Evolutionary conservation across 2,888 invertebrate genomes (phyloP).

Genomic region (Dryadula phaetusa): DNA sequence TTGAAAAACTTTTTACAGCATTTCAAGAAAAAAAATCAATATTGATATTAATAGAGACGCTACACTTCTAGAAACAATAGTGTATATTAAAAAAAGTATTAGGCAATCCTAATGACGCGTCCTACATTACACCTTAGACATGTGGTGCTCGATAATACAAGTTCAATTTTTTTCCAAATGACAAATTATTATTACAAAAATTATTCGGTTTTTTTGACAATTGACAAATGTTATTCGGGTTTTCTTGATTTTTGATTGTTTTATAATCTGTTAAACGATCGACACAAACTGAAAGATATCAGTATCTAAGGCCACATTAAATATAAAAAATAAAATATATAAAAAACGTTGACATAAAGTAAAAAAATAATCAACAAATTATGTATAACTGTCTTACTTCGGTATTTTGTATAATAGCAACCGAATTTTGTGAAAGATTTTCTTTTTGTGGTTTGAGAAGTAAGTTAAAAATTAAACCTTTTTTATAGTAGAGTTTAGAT

Average conservation of each 20-base stretch:
- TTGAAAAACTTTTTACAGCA: too few relatives aligned
- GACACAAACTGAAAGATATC: not conserved
- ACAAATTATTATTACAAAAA: too few relatives aligned
- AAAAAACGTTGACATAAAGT: not conserved
- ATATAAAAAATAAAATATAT: not conserved
- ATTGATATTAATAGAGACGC: too few relatives aligned
- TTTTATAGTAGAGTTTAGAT: not conserved
- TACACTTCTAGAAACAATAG: too few relatives aligned
- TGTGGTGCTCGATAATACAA: too few relatives aligned
- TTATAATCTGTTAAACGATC: not conserved
- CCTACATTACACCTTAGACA: too few relatives aligned
- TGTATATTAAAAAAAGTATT: too few relatives aligned
- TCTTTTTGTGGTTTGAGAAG: conserved; percentile 93
- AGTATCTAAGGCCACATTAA: not conserved
- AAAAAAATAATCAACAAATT: conserved; percentile 49
- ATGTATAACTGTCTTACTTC: conserved; percentile 84
- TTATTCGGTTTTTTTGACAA: too few relatives aligned
- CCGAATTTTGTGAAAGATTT: conserved; percentile 94
- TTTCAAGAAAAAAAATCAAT: too few relatives aligned
- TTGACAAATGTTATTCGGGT: too few relatives aligned
- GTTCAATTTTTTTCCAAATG: too few relatives aligned
- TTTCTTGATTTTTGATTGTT: not conserved
- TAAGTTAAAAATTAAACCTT: conserved; percentile 64
- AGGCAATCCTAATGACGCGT: too few relatives aligned
- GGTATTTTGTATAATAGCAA: conserved; percentile 92